Conservation (phyloP, 2,113 vertebrate genomes). For the Myxocyprinus asiaticus region DNA sequence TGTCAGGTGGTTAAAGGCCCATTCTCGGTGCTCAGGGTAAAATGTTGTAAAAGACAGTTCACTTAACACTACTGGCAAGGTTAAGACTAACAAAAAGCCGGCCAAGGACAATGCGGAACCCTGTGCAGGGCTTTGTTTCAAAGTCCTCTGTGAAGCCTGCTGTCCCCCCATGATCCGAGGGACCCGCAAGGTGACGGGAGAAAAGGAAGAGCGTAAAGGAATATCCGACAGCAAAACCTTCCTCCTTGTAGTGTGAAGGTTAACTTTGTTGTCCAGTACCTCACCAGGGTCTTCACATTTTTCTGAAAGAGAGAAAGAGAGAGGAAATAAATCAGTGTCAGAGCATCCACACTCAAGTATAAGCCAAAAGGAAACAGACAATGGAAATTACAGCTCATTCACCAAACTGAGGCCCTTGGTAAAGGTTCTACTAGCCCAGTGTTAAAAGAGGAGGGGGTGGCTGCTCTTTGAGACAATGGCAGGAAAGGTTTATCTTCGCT, state of each 20-base stretch:
- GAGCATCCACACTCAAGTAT: conserved; percentile 42
- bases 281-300: conserved; percentile 82
- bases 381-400: conserved; percentile 53
- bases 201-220: conserved; percentile 57
- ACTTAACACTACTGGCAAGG: conserved; percentile 59
- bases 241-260: conserved; percentile 59
- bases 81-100: conserved; percentile 74
- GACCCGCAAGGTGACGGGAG: conserved; percentile 51
- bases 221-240: conserved; percentile 53
- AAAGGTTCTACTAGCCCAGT: conserved; percentile 44
- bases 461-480: conserved; percentile 64
- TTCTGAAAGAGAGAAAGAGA: conserved; percentile 78
- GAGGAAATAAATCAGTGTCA: conserved; percentile 51
- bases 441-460: conserved; percentile 23
- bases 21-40: conserved; percentile 90
- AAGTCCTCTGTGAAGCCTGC: conserved; percentile 72
- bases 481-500: conserved; percentile 69
- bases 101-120: conserved; percentile 59
- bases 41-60: conserved; percentile 83
- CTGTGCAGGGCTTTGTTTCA: conserved; percentile 58
- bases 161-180: conserved; percentile 77
- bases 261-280: conserved; percentile 51
- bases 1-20: conserved; percentile 94
- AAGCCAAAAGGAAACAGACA: conserved; percentile 40
- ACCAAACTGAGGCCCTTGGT: conserved; percentile 35